Percentiles rank a stretch among this genome's conserved stretches.
phyloP scores from a whole-genome alignment of 2,888 invertebrate genomes.

The Hyalella azteca region DNA sequence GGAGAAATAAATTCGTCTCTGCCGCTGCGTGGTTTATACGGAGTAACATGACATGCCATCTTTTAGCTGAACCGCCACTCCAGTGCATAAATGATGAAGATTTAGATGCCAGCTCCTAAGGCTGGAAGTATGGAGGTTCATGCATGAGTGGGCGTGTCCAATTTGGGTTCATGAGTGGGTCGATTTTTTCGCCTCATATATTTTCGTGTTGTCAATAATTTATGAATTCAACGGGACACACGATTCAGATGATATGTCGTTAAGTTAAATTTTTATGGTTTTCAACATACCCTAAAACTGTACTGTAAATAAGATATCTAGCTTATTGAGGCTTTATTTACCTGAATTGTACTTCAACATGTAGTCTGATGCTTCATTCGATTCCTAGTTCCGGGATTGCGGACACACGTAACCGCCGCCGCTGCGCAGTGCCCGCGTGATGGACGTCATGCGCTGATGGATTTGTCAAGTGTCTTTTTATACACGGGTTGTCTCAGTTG shows the following conservation, averaged over 20 bases:
- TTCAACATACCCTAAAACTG: background rate
- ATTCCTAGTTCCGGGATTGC: background rate
- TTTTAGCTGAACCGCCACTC: too few relatives aligned
- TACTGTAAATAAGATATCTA: background rate
- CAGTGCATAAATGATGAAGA: background rate
- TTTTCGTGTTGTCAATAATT: background rate
- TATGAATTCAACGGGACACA: background rate
- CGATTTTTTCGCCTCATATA: background rate
- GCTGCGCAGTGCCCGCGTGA: background rate
- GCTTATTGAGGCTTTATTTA: background rate
- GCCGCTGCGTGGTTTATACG: background rate
- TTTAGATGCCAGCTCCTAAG: background rate
- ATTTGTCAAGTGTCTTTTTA: too few relatives aligned
- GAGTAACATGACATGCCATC: too few relatives aligned
- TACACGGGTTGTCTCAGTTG: too few relatives aligned
- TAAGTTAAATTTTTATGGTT: background rate
- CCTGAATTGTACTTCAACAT: background rate
- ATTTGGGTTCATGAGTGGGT: background rate
- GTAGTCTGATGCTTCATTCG: background rate
- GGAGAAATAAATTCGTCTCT: background rate
- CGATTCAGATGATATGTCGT: background rate
- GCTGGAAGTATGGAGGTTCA: background rate
- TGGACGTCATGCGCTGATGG: background rate
- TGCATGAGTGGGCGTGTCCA: background rate
- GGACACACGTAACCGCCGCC: background rate